Evolutionary conservation across 2,888 invertebrate genomes (phyloP).

Genomic region (Nebria salina): DNA sequence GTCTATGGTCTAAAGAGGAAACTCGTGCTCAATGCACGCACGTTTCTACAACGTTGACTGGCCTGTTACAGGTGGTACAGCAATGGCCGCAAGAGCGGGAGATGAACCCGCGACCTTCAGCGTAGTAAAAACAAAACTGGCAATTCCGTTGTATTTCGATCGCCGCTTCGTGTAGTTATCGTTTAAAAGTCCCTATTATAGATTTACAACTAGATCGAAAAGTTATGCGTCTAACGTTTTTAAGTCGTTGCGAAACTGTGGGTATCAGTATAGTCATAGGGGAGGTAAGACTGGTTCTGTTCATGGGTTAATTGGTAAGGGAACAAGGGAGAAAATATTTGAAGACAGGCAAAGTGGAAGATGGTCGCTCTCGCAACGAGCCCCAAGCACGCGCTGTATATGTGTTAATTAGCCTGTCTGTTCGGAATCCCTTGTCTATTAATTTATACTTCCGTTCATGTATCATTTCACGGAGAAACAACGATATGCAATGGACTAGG

Average conservation of each 20-base stretch:
- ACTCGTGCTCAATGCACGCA: slow-evolving; percentile 15
- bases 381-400: slow-evolving; percentile 3
- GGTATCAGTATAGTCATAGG: not conserved
- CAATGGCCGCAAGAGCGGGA: slow-evolving; percentile 40
- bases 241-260: not conserved
- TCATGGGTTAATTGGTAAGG: not conserved
- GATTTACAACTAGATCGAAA: too few relatives aligned
- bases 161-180: too few relatives aligned
- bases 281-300: not conserved
- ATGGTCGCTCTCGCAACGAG: not conserved
- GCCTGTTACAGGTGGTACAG: slow-evolving; percentile 22
- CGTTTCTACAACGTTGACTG: not conserved
- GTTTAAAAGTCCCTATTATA: too few relatives aligned
- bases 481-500: not conserved
- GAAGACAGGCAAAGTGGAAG: not conserved
- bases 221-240: not conserved
- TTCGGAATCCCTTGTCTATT: slow-evolving; percentile 9
- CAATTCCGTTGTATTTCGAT: not conserved
- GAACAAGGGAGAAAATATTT: slow-evolving; percentile 1
- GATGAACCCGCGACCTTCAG: slow-evolving; percentile 44
- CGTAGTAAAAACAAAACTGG: slow-evolving; percentile 29
- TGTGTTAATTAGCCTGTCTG: slow-evolving; percentile 19
- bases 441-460: slow-evolving; percentile 21
- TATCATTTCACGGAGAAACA: not conserved
- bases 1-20: slow-evolving; percentile 14